Base-by-base conservation (phyloP, 2,888 invertebrate species). In the Pristionchus fissidentatus region DNA sequence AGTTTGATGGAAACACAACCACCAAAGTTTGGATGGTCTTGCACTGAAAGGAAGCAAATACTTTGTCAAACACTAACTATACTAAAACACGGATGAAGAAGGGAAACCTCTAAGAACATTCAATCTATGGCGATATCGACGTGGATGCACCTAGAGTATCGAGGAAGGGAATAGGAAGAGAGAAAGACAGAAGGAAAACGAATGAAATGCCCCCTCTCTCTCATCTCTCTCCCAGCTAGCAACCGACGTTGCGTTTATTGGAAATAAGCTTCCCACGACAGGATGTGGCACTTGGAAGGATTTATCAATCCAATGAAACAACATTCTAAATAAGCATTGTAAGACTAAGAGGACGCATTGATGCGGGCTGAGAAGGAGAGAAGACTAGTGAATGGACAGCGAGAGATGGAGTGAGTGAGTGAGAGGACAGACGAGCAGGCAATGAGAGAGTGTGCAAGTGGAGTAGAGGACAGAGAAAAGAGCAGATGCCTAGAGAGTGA, bases 1-100 rank as follows among this genome's bases (percentile, higher is more conserved):
- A 46, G 75, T 75, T 5, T 15, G 78, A 46, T 60, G 80, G 38
- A 32, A 43, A 43, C 60, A 80, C 80, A 32, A 60, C 80, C 57
- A 29, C 43, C 80, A 49, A 80, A 80, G 80, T 80, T 80, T 80
- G 80, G 60, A 57, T 35, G 80, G 80, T 80, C 60, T 80, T 80
- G 80, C 80, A 80, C 80, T 80, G 80, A 3, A 79, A 79, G 8
- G 3, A 38, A 35, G 10, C 19, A 29, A 35, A 41, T 78, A 55
- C 29, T 66, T 57, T 5, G 22, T 8, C n/a, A 26, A 57, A 57
- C 26, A 26, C 57, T 26, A 66, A 19, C n/a, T 22, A 66, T 29
- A 32, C 32, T 1, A 0, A 38, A 22, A 1, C 0, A 32, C 19
- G 38, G 19, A n/a, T 38, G 38, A 7, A 55, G 55, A 22, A 55